Evolutionary conservation across 2,797 vertebrate genomes (phyloP).

Genomic region (Siniperca obscura): DNA sequence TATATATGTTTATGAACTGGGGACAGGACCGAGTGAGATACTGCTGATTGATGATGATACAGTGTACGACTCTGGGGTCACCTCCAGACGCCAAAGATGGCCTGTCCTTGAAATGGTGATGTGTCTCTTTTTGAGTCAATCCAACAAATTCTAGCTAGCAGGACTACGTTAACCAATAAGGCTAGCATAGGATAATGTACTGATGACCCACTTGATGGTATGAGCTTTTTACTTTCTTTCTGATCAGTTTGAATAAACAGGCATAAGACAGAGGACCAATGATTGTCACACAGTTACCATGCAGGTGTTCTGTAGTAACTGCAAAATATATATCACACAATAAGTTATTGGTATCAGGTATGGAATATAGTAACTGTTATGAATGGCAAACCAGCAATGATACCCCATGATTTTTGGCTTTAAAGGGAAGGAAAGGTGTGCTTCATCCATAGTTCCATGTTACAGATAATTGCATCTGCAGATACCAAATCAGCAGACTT

Average conservation of each 20-base stretch:
- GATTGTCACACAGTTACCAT: too few relatives aligned
- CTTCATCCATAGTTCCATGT: background rate
- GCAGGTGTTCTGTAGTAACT: too few relatives aligned
- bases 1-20: background rate
- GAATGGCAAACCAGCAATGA: background rate
- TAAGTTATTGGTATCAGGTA: background rate
- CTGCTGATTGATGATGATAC: slow-evolving; percentile 23
- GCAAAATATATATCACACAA: too few relatives aligned
- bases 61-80: background rate
- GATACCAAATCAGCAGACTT: background rate
- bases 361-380: background rate
- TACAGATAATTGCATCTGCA: background rate
- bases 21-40: background rate
- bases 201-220: background rate
- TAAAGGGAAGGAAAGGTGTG: background rate
- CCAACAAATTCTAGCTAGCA: background rate
- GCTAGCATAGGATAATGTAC: background rate
- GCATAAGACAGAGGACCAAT: background rate
- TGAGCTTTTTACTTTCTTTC: background rate
- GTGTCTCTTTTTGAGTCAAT: background rate
- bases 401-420: background rate
- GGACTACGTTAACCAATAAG: background rate
- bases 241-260: background rate
- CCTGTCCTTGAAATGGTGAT: background rate
- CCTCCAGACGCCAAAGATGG: background rate